Conservation (phyloP, 2,888 invertebrate species). For the Heliconius sara region DNA sequence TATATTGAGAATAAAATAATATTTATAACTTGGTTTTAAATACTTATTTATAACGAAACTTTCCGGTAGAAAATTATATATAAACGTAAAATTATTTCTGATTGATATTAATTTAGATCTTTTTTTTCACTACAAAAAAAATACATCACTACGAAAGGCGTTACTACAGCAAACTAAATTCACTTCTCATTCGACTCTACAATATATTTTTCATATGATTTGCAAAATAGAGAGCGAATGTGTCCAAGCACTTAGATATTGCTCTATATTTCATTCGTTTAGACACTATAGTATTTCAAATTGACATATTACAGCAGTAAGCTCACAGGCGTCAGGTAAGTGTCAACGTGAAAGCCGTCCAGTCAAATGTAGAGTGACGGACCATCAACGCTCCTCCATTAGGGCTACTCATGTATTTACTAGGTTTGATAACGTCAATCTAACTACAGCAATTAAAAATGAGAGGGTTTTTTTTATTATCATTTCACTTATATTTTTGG, state of each 20-base stretch:
- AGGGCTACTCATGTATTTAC: slow-evolving; percentile 50
- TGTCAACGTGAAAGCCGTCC: slow-evolving; percentile 77
- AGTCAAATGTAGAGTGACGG: slow-evolving; percentile 83
- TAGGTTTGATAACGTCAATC: slow-evolving; percentile 37
- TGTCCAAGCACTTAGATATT: slow-evolving; percentile 46
- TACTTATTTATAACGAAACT: too few relatives aligned
- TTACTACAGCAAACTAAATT: neutral
- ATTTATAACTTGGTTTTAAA: too few relatives aligned
- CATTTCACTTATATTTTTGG: too few relatives aligned
- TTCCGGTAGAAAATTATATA: neutral
- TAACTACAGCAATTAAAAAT: slow-evolving; percentile 13
- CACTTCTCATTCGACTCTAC: neutral
- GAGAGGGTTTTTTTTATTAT: too few relatives aligned
- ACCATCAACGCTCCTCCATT: slow-evolving; percentile 79
- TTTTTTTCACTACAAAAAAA: neutral
- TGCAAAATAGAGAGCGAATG: slow-evolving; percentile 19
- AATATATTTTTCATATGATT: slow-evolving; percentile 12
- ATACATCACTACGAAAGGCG: too few relatives aligned
- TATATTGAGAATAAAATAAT: too few relatives aligned
- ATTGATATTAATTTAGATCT: neutral
- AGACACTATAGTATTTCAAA: slow-evolving; percentile 50
- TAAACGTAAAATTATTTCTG: neutral
- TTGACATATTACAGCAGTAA: slow-evolving; percentile 52
- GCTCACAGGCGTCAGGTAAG: slow-evolving; percentile 64
- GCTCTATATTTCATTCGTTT: slow-evolving; percentile 44